phyloP scores from a whole-genome alignment of 1,140 invertebrate genomes.

The Diachasmimorpha longicaudata region DNA sequence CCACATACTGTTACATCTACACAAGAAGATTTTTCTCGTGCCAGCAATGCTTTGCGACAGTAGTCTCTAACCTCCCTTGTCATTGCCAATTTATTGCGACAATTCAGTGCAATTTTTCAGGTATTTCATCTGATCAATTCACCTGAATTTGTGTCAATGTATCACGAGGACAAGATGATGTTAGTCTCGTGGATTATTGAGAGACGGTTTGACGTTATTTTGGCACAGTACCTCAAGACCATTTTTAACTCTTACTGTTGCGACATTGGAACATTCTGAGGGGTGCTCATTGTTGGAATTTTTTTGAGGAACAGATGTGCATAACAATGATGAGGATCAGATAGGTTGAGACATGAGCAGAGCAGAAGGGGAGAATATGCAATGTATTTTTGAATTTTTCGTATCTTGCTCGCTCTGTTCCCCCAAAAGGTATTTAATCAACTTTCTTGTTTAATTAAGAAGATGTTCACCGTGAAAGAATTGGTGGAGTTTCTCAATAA shows the following conservation, averaged over 20 bases:
- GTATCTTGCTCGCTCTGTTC: too few species aligned
- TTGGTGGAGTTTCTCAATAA: too few species aligned
- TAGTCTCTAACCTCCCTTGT: not conserved
- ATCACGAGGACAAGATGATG: slow-evolving; percentile 21
- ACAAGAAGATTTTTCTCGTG: too few species aligned
- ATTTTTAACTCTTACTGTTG: slow-evolving; percentile 27
- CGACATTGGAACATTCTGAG: not conserved
- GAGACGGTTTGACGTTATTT: slow-evolving; percentile 32
- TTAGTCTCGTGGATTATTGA: not conserved
- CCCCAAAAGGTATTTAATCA: too few species aligned
- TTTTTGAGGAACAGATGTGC: not conserved
- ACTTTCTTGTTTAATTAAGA: too few species aligned
- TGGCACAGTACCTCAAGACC: slow-evolving; percentile 26
- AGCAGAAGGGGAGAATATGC: too few species aligned
- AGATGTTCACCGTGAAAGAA: too few species aligned
- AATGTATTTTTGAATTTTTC: too few species aligned
- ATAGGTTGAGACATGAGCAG: not conserved
- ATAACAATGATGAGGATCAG: not conserved
- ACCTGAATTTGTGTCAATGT: slow-evolving; percentile 26
- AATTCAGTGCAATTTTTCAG: not conserved
- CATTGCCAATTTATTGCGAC: not conserved
- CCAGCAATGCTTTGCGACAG: too few species aligned
- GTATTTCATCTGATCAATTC: not conserved
- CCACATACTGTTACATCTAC: too few species aligned
- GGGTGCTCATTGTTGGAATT: not conserved